Percentiles rank a stretch among this genome's conserved stretches.
Conservation (phyloP, 2,113 vertebrate genomes). For the Centrocercus urophasianus region DNA sequence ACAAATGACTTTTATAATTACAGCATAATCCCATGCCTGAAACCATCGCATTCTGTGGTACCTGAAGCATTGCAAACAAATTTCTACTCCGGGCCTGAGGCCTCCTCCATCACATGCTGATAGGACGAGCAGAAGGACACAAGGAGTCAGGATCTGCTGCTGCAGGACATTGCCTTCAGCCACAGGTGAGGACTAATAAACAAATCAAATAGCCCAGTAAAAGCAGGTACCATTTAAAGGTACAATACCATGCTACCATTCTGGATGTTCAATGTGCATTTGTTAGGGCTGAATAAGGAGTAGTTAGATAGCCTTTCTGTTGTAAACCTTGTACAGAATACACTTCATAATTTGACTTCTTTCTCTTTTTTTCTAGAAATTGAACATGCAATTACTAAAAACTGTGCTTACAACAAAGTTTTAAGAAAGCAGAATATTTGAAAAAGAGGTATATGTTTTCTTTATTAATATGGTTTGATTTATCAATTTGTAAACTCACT, state of each 20-base stretch:
- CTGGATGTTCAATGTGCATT: neutral
- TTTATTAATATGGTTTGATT: constrained; percentile 59
- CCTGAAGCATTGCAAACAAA: neutral
- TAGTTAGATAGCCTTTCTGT: neutral
- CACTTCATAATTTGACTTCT: constrained; percentile 23
- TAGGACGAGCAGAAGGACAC: fast-evolving
- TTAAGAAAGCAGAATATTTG: constrained; percentile 21
- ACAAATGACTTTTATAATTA: neutral
- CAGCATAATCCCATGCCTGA: neutral
- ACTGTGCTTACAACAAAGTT: neutral
- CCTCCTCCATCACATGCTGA: neutral
- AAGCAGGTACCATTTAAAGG: neutral
- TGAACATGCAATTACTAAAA: constrained; percentile 35
- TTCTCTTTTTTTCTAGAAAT: neutral
- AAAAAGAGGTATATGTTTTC: constrained; percentile 46
- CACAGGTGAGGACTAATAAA: neutral
- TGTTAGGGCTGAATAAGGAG: neutral
- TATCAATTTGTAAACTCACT: constrained; percentile 59
- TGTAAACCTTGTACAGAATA: neutral
- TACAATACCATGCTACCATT: neutral
- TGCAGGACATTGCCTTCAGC: neutral
- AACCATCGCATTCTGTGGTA: neutral
- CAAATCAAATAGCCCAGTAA: neutral
- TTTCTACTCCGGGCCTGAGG: neutral
- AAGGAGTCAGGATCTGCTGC: neutral